Conservation (phyloP, 2,888 invertebrate genomes). For the Rambutsinella grinnellia region DNA sequence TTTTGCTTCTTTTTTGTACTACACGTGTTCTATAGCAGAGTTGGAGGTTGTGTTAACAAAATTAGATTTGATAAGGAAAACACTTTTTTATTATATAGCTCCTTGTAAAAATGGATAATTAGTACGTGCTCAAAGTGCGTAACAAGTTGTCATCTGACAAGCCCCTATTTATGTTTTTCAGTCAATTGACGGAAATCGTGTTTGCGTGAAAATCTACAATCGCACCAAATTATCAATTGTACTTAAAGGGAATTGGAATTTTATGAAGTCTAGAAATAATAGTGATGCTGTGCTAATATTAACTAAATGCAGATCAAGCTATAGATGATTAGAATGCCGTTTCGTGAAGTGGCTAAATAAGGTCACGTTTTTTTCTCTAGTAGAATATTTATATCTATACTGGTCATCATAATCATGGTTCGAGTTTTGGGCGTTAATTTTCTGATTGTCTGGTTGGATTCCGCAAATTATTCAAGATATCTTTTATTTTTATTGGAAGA, state of each 20-base stretch:
- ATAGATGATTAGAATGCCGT: background rate
- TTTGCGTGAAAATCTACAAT: constrained; percentile 51
- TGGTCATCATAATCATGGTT: constrained; percentile 39
- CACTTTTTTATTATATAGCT: too few relatives aligned
- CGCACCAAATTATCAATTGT: constrained; percentile 15
- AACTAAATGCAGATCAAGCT: constrained; percentile 12
- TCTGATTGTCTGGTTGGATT: constrained; percentile 39
- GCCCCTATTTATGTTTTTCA: constrained; percentile 42
- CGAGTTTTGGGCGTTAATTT: constrained; percentile 39
- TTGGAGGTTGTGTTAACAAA: too few relatives aligned
- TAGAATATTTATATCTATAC: constrained; percentile 37
- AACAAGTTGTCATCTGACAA: constrained; percentile 44
- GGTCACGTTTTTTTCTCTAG: constrained; percentile 38
- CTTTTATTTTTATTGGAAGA: constrained; percentile 22
- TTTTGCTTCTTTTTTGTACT: too few relatives aligned
- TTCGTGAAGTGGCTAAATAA: constrained; percentile 37
- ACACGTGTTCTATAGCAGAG: too few relatives aligned
- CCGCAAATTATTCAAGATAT: constrained; percentile 27
- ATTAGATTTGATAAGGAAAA: too few relatives aligned
- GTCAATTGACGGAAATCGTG: constrained; percentile 51
- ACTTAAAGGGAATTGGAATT: too few relatives aligned
- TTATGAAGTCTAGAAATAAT: too few relatives aligned
- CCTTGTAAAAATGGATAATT: constrained; percentile 50
- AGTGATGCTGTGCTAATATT: background rate
- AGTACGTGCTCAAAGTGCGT: constrained; percentile 45